phyloP scores from a whole-genome alignment of 2,888 invertebrate species.

The Tipula unca region DNA sequence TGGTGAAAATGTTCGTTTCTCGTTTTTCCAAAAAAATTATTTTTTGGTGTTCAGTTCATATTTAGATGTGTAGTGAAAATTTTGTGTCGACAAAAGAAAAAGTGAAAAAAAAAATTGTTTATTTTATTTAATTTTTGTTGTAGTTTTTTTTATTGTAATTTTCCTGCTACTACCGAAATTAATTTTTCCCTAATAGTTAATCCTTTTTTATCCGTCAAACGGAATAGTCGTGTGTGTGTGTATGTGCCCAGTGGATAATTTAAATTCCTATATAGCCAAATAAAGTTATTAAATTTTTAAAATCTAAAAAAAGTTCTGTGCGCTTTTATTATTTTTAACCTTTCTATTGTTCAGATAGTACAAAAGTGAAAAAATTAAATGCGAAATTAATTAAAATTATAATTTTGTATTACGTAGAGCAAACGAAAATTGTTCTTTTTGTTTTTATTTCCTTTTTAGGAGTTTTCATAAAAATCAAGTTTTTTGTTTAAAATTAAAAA shows the following conservation, averaged over 20 bases:
- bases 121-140: not conserved
- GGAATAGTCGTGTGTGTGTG: not conserved
- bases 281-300: no score
- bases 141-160: not conserved
- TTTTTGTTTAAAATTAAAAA: not conserved
- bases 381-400: not conserved
- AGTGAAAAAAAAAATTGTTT: not conserved
- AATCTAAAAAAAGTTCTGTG: not conserved
- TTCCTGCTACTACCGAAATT: not conserved
- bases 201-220: not conserved
- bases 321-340: not conserved
- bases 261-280: not conserved
- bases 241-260: not conserved
- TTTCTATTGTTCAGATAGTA: not conserved
- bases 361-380: not conserved
- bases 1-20: not conserved
- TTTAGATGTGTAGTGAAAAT: not conserved
- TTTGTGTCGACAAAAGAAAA: not conserved
- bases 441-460: not conserved
- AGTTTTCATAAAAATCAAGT: not conserved
- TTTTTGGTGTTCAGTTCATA: not conserved
- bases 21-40: not conserved
- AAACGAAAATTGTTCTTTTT: not conserved
- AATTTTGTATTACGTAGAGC: not conserved
- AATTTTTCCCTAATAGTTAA: not conserved